phyloP scores from a whole-genome alignment of 2,797 vertebrate species.

The Microctenopoma lineatum region DNA sequence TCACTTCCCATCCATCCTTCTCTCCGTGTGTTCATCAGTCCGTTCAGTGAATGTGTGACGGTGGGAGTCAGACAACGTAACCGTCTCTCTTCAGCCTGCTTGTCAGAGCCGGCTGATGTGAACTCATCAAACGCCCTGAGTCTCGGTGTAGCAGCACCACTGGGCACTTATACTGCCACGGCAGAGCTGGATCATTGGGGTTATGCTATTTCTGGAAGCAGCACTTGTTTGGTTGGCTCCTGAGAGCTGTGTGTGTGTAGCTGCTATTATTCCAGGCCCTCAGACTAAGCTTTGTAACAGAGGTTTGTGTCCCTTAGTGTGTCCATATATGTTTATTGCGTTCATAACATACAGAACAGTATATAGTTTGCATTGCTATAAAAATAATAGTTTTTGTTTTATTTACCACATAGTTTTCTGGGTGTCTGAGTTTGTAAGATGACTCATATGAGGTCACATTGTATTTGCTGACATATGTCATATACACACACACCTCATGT shows the following conservation, averaged over 20 bases:
- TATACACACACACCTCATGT: not conserved
- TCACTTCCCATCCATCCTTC: conserved; percentile 50
- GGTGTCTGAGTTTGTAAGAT: not conserved
- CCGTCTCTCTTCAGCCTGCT: conserved; percentile 44
- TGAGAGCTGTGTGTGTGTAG: conserved; percentile 14
- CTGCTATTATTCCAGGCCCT: conserved; percentile 27
- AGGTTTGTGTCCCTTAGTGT: conserved; percentile 15
- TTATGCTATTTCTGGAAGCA: conserved; percentile 78
- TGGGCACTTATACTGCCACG: conserved; percentile 35
- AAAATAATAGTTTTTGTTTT: not conserved
- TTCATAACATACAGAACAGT: not conserved
- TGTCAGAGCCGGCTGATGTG: conserved; percentile 65
- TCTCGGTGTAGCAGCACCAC: conserved; percentile 49
- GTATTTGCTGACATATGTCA: too few relatives aligned
- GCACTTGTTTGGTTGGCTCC: conserved; percentile 44
- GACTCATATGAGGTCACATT: not conserved
- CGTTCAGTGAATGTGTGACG: conserved; percentile 29
- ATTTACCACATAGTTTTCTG: not conserved
- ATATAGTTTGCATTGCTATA: conserved; percentile 1
- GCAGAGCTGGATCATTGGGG: conserved; percentile 59
- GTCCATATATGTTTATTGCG: too few relatives aligned
- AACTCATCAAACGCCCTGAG: conserved; percentile 63
- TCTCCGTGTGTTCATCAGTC: conserved; percentile 40
- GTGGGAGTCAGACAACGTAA: conserved; percentile 59
- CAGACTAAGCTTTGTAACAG: conserved; percentile 29